These are phyloP conservation scores for Drosophila ironensis DNA, from an alignment of 1,140 invertebrate genomes.

Conservation along the genomic window DNA sequence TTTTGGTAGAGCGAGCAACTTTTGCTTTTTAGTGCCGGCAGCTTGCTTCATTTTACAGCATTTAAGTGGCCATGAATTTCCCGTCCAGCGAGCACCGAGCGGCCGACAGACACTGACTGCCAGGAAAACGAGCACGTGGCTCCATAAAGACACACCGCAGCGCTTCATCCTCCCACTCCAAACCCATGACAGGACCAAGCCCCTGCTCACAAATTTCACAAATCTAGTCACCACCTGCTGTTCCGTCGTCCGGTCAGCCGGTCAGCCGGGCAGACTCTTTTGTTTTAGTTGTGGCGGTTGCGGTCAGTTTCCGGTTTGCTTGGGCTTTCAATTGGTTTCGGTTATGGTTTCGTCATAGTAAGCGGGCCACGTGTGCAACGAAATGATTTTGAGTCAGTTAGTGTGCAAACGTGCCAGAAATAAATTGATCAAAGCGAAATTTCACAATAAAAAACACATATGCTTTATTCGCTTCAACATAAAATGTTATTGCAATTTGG, in stretches of 20 bases:
- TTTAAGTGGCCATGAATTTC: constrained; percentile 77
- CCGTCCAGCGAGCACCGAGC: constrained; percentile 40
- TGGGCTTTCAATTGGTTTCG: constrained; percentile 52
- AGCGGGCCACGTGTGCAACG: constrained; percentile 13
- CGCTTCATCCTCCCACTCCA: background rate
- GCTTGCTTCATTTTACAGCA: constrained; percentile 75
- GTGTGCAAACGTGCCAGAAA: constrained; percentile 28
- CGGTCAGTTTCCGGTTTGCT: constrained; percentile 52
- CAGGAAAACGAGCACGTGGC: constrained; percentile 55
- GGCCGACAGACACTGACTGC: constrained; percentile 33
- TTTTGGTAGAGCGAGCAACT: constrained; percentile 59
- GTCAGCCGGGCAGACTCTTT: background rate
- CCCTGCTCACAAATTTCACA: background rate
- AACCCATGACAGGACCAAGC: background rate
- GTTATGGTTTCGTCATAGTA: constrained; percentile 13
- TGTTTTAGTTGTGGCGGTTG: constrained; percentile 20
- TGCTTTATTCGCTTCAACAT: no score
- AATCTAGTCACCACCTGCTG: constrained; percentile 18
- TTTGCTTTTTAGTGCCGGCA: constrained; percentile 70
- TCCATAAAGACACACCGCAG: constrained; percentile 34
- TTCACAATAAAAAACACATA: background rate
- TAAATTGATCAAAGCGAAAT: constrained; percentile 51
- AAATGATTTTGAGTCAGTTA: constrained; percentile 38
- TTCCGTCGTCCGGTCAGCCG: background rate
- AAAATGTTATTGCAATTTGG: no score